Conservation (phyloP, 2,113 vertebrate genomes). For the Toxotes jaculatrix region DNA sequence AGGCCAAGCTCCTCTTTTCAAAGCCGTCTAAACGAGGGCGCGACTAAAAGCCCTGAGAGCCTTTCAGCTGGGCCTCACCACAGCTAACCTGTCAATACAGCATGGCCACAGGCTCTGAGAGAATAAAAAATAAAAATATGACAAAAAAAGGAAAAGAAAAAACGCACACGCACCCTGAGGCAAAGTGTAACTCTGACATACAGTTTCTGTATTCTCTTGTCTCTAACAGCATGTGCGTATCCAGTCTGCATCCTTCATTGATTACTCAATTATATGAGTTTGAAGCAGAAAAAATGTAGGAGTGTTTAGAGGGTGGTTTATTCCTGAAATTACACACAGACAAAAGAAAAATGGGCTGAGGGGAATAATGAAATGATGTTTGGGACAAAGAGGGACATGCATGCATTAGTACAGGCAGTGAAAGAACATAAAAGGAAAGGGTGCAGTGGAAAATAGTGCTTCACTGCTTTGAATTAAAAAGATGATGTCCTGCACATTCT, state of each 20-base stretch:
- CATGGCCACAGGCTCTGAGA: constrained; percentile 47
- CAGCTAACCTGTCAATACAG: constrained; percentile 72
- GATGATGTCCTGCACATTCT: constrained; percentile 12
- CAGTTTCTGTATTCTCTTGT: constrained; percentile 47
- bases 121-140: constrained; percentile 47
- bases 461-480: constrained; percentile 12
- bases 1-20: constrained; percentile 78
- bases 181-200: constrained; percentile 43
- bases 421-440: not conserved
- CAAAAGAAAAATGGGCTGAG: constrained; percentile 10
- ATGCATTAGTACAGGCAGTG: not conserved
- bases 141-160: constrained; percentile 11
- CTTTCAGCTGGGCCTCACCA: constrained; percentile 62
- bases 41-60: constrained; percentile 75
- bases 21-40: constrained; percentile 72
- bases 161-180: constrained; percentile 22
- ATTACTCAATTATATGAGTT: constrained; percentile 55
- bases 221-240: constrained; percentile 32
- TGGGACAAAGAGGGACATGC: not conserved
- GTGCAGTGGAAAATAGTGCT: not conserved
- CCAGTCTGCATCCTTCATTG: constrained; percentile 44
- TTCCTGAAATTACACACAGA: constrained; percentile 44
- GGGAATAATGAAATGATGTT: constrained; percentile 16
- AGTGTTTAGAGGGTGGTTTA: constrained; percentile 33
- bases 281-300: constrained; percentile 31